phyloP scores from a whole-genome alignment of 2,797 vertebrate genomes.

The Crenuchus spilurus region DNA sequence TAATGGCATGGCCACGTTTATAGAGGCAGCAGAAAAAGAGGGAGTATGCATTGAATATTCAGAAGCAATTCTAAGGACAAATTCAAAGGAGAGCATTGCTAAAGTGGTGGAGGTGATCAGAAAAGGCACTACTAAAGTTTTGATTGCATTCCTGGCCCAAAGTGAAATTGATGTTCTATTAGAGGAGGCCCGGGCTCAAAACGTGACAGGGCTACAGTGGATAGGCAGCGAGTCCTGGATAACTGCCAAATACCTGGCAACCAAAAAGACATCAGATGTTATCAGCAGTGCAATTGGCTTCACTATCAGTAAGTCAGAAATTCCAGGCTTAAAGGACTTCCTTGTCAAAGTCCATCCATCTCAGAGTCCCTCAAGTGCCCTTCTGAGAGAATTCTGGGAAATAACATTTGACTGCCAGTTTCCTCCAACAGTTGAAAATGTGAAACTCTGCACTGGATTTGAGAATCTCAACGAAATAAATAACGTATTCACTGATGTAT shows the following conservation, averaged over 20 bases:
- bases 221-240: constrained; percentile 82
- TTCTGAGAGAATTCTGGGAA: constrained; percentile 79
- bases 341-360: constrained; percentile 70
- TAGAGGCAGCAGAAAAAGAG: constrained; percentile 58
- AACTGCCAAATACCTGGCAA: constrained; percentile 69
- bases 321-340: constrained; percentile 71
- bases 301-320: constrained; percentile 71
- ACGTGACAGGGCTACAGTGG: constrained; percentile 77
- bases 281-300: constrained; percentile 76
- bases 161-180: constrained; percentile 74
- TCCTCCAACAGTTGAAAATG: constrained; percentile 31
- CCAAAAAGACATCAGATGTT: constrained; percentile 61
- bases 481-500: constrained; percentile 75
- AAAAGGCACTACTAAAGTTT: constrained; percentile 69
- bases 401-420: constrained; percentile 71
- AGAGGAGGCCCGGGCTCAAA: constrained; percentile 73
- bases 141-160: constrained; percentile 77
- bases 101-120: constrained; percentile 70
- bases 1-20: constrained; percentile 63
- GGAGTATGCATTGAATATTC: constrained; percentile 70
- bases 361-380: constrained; percentile 60
- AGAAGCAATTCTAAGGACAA: constrained; percentile 61
- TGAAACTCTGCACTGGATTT: constrained; percentile 67
- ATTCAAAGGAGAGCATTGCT: constrained; percentile 59
- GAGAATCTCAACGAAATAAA: constrained; percentile 68